Conservation (phyloP, 2,797 vertebrate species). For the Phrynocephalus forsythii region DNA sequence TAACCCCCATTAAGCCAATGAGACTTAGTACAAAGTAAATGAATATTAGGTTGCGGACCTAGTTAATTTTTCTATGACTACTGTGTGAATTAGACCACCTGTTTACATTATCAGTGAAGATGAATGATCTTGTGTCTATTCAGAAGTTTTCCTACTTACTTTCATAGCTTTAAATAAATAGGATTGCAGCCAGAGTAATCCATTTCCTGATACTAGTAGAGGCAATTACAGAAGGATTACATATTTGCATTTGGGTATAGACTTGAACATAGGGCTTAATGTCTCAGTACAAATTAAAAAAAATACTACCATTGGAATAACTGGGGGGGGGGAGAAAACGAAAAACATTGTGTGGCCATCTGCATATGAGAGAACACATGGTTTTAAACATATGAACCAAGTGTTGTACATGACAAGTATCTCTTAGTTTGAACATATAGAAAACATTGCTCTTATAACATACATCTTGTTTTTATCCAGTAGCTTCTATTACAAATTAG, state of each 20-base stretch:
- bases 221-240: background rate
- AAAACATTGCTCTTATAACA: background rate
- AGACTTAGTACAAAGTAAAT: background rate
- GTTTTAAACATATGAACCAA: background rate
- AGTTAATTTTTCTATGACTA: background rate
- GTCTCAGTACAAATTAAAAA: background rate
- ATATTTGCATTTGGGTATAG: no score
- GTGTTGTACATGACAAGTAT: background rate
- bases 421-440: background rate
- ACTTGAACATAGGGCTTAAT: background rate
- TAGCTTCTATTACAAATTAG: background rate
- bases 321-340: no score
- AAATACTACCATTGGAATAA: background rate
- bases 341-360: background rate
- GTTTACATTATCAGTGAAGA: background rate
- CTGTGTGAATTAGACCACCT: background rate
- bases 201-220: background rate
- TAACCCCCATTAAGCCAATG: background rate
- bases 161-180: no score
- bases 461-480: background rate
- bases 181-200: no score
- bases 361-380: background rate
- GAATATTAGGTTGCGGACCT: background rate
- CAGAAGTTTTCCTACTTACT: no score
- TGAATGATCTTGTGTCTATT: no score